Conservation (phyloP, 2,797 vertebrate species). For the Merluccius polli region DNA sequence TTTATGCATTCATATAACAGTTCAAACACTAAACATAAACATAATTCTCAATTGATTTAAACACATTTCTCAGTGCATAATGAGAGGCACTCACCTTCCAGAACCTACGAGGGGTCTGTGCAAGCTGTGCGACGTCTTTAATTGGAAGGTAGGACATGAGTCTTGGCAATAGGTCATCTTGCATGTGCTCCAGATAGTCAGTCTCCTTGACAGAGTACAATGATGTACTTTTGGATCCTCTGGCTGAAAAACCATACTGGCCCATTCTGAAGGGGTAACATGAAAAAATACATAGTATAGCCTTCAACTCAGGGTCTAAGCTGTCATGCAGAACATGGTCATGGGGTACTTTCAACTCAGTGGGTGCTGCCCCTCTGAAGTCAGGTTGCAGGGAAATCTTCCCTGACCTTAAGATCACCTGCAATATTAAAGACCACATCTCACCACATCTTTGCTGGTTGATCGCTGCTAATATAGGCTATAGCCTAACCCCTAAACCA, state of each 20-base stretch:
- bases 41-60: not conserved
- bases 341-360: conserved; percentile 24
- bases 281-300: conserved; percentile 7
- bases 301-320: not conserved
- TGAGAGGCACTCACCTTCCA: not conserved
- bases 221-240: conserved; percentile 65
- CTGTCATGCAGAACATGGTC: conserved; percentile 37
- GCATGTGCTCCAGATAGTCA: conserved; percentile 76
- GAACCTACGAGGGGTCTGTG: conserved; percentile 63
- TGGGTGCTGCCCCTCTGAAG: not conserved
- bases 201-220: conserved; percentile 69
- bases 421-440: not conserved
- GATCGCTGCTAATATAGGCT: not conserved
- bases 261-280: conserved; percentile 52
- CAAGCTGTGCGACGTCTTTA: conserved; percentile 63
- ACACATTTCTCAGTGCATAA: not conserved
- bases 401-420: conserved; percentile 58
- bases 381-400: conserved; percentile 49
- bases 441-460: not conserved
- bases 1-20: conserved; percentile 4
- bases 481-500: not conserved
- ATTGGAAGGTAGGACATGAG: conserved; percentile 63
- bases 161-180: conserved; percentile 67
- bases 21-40: not conserved
- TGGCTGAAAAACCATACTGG: conserved; percentile 66